Evolutionary conservation across 2,113 vertebrate species (phyloP).

Genomic region (Paraplagusia blochii): DNA sequence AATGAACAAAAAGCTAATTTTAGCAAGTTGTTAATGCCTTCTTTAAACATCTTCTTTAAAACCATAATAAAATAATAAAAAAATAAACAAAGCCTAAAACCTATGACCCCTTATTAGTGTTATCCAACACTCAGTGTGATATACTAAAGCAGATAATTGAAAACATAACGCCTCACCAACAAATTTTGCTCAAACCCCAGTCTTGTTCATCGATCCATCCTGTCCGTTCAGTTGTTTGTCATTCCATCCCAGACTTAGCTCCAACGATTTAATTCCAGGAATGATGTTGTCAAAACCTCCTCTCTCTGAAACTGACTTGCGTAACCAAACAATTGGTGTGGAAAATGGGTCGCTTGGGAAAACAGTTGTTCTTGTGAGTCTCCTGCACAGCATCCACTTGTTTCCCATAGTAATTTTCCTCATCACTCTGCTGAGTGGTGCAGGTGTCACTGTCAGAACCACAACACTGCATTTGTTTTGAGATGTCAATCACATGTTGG

Average conservation of each 20-base stretch:
- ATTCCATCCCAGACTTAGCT: slow-evolving; percentile 13
- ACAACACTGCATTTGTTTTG: slow-evolving; percentile 22
- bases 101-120: too few species aligned
- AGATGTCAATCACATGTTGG: slow-evolving; percentile 24
- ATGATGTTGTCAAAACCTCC: slow-evolving; percentile 52
- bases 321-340: slow-evolving; percentile 39
- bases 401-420: slow-evolving; percentile 1
- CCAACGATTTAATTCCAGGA: slow-evolving; percentile 47
- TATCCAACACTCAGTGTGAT: too few species aligned
- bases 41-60: too few species aligned
- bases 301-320: slow-evolving; percentile 35
- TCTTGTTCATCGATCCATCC: not conserved
- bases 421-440: not conserved
- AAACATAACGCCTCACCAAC: too few species aligned
- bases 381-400: slow-evolving; percentile 12
- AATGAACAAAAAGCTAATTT: too few species aligned
- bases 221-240: not conserved
- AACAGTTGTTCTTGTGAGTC: slow-evolving; percentile 35
- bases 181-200: too few species aligned
- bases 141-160: too few species aligned
- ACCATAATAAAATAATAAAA: too few species aligned
- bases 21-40: too few species aligned
- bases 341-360: slow-evolving; percentile 44
- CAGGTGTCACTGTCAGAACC: not conserved
- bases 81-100: too few species aligned